Evolutionary conservation across 2,113 vertebrate genomes (phyloP).

Genomic region (Platysteira castanea): DNA sequence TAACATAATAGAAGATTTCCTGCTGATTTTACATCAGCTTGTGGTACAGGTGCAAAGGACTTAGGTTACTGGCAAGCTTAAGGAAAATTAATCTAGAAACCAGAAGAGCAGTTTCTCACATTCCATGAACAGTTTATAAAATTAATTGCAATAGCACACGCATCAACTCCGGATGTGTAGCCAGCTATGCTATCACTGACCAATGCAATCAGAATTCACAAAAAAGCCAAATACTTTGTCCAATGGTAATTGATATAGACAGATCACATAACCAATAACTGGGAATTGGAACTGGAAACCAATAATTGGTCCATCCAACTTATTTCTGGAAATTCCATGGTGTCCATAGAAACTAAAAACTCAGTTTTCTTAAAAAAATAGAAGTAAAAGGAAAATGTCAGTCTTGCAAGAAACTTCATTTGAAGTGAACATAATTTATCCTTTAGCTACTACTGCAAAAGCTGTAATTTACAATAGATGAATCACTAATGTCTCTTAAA

Average conservation of each 20-base stretch:
- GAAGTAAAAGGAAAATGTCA: background rate
- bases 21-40: constrained; percentile 58
- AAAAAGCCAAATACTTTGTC: constrained; percentile 16
- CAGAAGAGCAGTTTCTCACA: constrained; percentile 59
- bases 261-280: constrained; percentile 36
- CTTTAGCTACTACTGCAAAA: background rate
- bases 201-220: constrained; percentile 1
- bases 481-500: background rate
- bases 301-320: background rate
- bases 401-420: background rate
- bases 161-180: background rate
- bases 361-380: background rate
- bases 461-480: background rate
- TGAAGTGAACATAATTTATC: background rate
- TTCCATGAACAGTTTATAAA: constrained; percentile 59
- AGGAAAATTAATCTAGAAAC: constrained; percentile 61
- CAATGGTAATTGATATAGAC: constrained; percentile 42
- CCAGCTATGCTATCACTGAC: background rate
- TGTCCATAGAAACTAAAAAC: background rate
- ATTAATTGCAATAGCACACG: constrained; percentile 65
- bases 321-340: background rate
- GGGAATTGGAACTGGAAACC: too few species aligned
- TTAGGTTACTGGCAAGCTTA: constrained; percentile 42
- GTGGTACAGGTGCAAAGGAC: constrained; percentile 62
- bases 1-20: constrained; percentile 57